A percentile compares a stretch with the other conserved stretches of the same genome.
Evolutionary conservation across 2,888 invertebrate species (phyloP).

Genomic region (Sinhomidia bicolor): DNA sequence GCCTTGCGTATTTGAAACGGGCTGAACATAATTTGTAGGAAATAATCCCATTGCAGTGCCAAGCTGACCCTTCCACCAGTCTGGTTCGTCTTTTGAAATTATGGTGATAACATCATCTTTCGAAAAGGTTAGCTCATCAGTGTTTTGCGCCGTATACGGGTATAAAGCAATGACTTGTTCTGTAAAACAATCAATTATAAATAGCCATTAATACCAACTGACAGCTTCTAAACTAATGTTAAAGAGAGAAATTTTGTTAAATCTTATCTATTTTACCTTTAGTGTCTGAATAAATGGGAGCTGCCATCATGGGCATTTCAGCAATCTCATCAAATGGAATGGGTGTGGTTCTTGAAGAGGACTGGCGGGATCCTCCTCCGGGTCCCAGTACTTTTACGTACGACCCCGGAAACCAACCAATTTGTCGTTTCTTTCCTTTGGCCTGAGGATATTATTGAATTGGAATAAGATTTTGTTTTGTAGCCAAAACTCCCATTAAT

Average conservation of each 20-base stretch:
- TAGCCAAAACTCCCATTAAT: too few species aligned
- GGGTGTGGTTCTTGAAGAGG: slow-evolving; percentile 87
- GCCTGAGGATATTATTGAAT: slow-evolving; percentile 81
- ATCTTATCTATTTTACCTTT: too few species aligned
- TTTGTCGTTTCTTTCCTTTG: slow-evolving; percentile 92
- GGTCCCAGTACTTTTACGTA: slow-evolving; percentile 81
- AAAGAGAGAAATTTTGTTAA: too few species aligned
- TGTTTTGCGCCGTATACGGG: slow-evolving; percentile 96
- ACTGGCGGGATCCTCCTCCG: slow-evolving; percentile 79
- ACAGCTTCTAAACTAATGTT: too few species aligned
- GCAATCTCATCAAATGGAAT: slow-evolving; percentile 82
- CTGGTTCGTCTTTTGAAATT: slow-evolving; percentile 94
- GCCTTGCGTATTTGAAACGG: slow-evolving; percentile 82
- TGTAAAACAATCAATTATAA: slow-evolving; percentile 80
- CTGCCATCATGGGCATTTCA: slow-evolving; percentile 78
- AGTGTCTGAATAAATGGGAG: slow-evolving; percentile 78
- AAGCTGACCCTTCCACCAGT: slow-evolving; percentile 98
- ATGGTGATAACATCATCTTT: slow-evolving; percentile 95
- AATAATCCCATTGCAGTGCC: slow-evolving; percentile 95
- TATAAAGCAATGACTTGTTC: slow-evolving; percentile 96
- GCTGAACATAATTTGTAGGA: slow-evolving; percentile 96
- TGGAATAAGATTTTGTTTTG: neutral
- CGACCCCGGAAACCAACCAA: slow-evolving; percentile 99
- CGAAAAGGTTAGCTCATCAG: slow-evolving; percentile 90
- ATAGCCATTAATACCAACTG: neutral